A percentile compares a stretch with the other conserved stretches of the same genome.
Conservation (phyloP, 2,888 invertebrate genomes). For the Microdon myrmicae region DNA sequence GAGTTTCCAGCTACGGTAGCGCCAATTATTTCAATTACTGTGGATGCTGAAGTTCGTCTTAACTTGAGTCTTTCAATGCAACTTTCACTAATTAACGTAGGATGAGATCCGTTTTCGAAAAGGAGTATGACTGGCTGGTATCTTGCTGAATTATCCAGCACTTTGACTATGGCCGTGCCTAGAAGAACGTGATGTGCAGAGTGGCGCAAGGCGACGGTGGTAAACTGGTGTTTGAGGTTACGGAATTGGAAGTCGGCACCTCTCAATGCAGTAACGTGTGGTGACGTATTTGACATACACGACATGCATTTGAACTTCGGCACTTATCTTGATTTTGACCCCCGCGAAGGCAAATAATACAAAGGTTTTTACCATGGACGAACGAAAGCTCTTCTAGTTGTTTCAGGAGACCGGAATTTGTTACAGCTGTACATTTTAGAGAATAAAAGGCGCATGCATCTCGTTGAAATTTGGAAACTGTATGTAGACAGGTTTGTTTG, state of each 20-base stretch:
- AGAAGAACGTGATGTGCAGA: slow-evolving; percentile 2
- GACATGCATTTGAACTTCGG: slow-evolving; percentile 1
- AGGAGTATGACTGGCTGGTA: slow-evolving; percentile 6
- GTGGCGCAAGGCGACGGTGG: background rate
- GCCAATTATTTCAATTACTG: slow-evolving; percentile 25
- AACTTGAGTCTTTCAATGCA: slow-evolving; percentile 30
- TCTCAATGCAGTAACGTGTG: slow-evolving; percentile 4
- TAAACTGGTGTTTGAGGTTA: background rate
- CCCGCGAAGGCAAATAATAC: background rate
- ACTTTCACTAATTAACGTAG: slow-evolving; percentile 25
- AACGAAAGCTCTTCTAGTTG: slow-evolving; percentile 1
- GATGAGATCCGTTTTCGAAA: slow-evolving; percentile 23
- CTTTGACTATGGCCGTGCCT: slow-evolving; percentile 10
- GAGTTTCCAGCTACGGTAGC: slow-evolving; percentile 15
- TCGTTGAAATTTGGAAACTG: background rate
- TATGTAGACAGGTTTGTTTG: background rate
- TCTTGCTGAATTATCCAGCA: slow-evolving; percentile 8
- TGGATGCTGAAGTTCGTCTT: slow-evolving; percentile 8
- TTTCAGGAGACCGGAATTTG: slow-evolving; percentile 5
- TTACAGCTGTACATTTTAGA: slow-evolving; percentile 8
- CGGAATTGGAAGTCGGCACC: background rate
- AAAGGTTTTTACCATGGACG: background rate
- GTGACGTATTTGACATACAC: slow-evolving; percentile 3
- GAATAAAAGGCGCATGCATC: slow-evolving; percentile 7
- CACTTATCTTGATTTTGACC: background rate